Base-by-base conservation (phyloP, 2,888 invertebrate species). In the Aromia moschata region DNA sequence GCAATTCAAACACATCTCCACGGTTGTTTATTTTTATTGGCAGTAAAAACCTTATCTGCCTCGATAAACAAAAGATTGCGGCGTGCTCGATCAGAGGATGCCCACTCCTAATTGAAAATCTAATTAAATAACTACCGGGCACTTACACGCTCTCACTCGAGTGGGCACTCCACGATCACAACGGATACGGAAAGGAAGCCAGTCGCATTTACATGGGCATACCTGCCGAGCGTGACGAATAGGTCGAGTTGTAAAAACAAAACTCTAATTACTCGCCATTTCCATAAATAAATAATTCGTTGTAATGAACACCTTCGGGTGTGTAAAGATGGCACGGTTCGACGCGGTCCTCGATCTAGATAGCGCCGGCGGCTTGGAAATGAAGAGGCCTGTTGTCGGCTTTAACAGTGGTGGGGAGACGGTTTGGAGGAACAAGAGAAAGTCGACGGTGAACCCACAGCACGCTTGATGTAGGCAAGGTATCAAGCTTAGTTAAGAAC, bases 191-290 rank as follows among this genome's bases (percentile, higher is more conserved):
- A 68, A 70, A 69, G 67, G 65, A 59, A 54, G 46, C 59, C 30
- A 46, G 44, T 40, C 41, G 58, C 64, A 67, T 68, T 70, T 71
- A 69, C 69, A 70, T 71, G 72, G 63, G 59, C 62, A 69, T n/a
- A n/a, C 67, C 66, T 70, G 57, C 64, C 59, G 67, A 62, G 65
- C 70, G 72, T 67, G 73, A 74, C 75, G 72, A 75, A 74, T 74
- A 67, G 70, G 54, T 45, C 53, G 57, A 67, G 53, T 68, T 67
- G 68, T 65, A 69, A 65, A 68, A 72, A 70, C 70, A 70, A 69
- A 67, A 64, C 60, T 60, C 64, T 66, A 69, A 66, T 66, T 66
- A 66, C 54, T 60, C 49, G n/a, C 57, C 51, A 72, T 72, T 70
- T 68, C 66, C 72, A 72, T 72, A 72, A 72, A 72, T 72, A 72